phyloP scores from a whole-genome alignment of 2,797 vertebrate species.

The Eremophila alpestris region DNA sequence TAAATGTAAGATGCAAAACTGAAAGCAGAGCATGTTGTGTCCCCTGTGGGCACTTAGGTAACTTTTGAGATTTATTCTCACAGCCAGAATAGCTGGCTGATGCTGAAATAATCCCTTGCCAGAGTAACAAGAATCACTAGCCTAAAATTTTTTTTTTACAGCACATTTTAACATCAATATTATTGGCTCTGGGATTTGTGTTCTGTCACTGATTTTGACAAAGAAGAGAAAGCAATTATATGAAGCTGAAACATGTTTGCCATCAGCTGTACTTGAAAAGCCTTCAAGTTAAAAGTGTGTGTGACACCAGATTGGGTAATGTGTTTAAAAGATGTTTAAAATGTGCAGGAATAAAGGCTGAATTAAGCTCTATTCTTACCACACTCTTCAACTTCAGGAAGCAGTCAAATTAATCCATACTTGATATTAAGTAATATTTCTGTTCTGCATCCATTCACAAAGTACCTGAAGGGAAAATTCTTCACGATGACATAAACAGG shows the following conservation, averaged over 20 bases:
- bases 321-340: not conserved
- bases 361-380: not conserved
- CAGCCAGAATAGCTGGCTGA: not conserved
- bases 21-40: not conserved
- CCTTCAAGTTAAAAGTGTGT: not conserved
- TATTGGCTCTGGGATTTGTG: not conserved
- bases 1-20: not conserved
- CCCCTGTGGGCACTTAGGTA: not conserved
- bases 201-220: not conserved
- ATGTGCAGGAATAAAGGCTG: not conserved
- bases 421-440: not conserved
- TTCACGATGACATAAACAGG: not conserved
- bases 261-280: not conserved
- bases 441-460: not conserved
- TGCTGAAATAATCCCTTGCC: not conserved
- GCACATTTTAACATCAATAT: not conserved
- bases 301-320: not conserved
- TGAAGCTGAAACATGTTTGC: not conserved
- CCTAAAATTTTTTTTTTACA: not conserved
- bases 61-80: not conserved
- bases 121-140: not conserved
- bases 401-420: not conserved
- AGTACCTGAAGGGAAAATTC: not conserved
- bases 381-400: not conserved
- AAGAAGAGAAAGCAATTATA: slow-evolving; percentile 4